phyloP scores from a whole-genome alignment of 2,888 invertebrate species.

The Metellina segmentata region DNA sequence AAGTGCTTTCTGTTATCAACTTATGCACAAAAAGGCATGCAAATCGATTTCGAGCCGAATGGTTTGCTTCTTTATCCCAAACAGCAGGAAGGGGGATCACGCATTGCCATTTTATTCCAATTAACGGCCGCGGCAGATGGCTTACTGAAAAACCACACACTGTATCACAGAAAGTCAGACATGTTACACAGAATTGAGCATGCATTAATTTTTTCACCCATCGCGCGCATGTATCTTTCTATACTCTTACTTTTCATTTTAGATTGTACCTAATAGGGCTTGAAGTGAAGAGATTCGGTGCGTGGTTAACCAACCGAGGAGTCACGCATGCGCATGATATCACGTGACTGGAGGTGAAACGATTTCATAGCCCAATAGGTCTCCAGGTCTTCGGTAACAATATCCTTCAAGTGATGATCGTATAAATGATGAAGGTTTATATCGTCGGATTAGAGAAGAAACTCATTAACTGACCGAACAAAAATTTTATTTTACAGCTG shows the following conservation, averaged over 20 bases:
- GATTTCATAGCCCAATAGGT: constrained; percentile 14
- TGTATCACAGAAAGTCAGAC: constrained; percentile 58
- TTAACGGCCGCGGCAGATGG: constrained; percentile 57
- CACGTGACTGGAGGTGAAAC: constrained; percentile 29
- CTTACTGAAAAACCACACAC: constrained; percentile 57
- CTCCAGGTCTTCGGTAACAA: neutral
- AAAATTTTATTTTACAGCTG: too few species aligned
- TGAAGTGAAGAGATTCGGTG: constrained; percentile 58
- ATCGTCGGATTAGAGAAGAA: too few species aligned
- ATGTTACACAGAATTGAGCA: constrained; percentile 54
- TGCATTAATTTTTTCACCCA: constrained; percentile 13
- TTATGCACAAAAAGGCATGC: too few species aligned
- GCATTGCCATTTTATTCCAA: constrained; percentile 46
- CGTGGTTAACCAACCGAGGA: constrained; percentile 52
- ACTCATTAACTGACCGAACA: too few species aligned
- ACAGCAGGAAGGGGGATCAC: neutral
- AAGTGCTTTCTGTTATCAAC: too few species aligned
- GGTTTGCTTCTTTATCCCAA: too few species aligned
- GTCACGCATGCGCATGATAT: constrained; percentile 71
- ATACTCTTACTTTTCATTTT: constrained; percentile 27
- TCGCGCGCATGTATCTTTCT: neutral
- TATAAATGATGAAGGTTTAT: too few species aligned
- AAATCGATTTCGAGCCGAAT: too few species aligned
- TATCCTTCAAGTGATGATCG: too few species aligned
- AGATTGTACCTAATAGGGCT: constrained; percentile 68